These are phyloP conservation scores for Tetanocera ferruginea DNA, from an alignment of 2,888 invertebrate genomes.

Conservation along the genomic window DNA sequence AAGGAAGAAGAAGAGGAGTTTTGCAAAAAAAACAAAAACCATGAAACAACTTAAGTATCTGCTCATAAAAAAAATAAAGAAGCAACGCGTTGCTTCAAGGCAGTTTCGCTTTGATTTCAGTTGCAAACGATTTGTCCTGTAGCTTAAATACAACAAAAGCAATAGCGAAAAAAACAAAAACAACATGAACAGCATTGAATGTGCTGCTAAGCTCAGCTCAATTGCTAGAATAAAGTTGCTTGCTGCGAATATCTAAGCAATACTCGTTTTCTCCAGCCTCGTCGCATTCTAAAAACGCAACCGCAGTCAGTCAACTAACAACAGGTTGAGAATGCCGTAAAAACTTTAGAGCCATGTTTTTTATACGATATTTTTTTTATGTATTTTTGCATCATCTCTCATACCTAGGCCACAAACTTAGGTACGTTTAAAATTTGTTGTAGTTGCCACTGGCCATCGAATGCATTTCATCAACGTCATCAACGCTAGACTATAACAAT, in stretches of 20 bases:
- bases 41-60: background rate
- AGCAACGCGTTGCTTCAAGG: background rate
- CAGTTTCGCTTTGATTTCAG: slow-evolving; percentile 30
- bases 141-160: background rate
- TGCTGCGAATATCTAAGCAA: slow-evolving; percentile 5
- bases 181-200: slow-evolving; percentile 12
- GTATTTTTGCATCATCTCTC: background rate
- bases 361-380: background rate
- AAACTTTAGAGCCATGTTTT: background rate
- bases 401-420: too few relatives aligned
- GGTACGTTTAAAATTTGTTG: background rate
- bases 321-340: background rate
- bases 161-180: slow-evolving; percentile 12
- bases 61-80: background rate
- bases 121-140: slow-evolving; percentile 10
- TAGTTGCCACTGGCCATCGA: slow-evolving; percentile 11
- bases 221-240: background rate
- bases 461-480: slow-evolving; percentile 6
- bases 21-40: slow-evolving; percentile 11
- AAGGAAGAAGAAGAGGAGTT: background rate
- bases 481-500: background rate
- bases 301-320: background rate
- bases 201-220: background rate
- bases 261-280: slow-evolving; percentile 9
- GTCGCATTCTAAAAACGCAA: background rate